phyloP scores from a whole-genome alignment of 1,140 invertebrate genomes.

The Delia radicum region DNA sequence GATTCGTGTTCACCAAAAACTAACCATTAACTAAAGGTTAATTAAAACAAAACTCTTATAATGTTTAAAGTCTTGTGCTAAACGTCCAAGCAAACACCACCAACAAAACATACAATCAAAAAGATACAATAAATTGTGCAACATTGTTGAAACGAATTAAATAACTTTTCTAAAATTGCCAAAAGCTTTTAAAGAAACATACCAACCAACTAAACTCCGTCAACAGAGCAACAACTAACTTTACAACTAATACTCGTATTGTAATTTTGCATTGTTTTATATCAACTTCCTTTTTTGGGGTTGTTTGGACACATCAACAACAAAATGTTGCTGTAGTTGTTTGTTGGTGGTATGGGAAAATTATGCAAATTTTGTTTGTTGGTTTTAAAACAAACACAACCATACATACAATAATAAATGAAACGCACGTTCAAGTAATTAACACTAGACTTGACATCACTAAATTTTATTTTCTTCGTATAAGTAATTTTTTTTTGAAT shows the following conservation, averaged over 20 bases:
- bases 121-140: conserved; percentile 20
- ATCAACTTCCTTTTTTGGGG: not conserved
- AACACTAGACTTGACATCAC: not conserved
- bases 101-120: not conserved
- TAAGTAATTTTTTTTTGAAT: too few species aligned
- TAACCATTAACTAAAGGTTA: conserved; percentile 21
- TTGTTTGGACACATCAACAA: not conserved
- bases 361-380: conserved; percentile 14
- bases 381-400: not conserved
- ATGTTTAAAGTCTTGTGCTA: not conserved
- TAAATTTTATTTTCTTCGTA: not conserved
- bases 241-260: not conserved
- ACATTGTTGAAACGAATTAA: conserved; percentile 12
- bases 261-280: not conserved
- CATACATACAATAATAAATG: conserved; percentile 3
- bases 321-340: not conserved
- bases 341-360: conserved; percentile 14
- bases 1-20: not conserved
- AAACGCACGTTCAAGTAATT: conserved; percentile 21
- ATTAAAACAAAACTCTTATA: conserved; percentile 22
- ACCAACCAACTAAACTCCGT: not conserved
- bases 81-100: not conserved
- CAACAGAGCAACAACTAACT: not conserved
- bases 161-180: conserved; percentile 19
- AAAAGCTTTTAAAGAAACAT: conserved; percentile 20